Evolutionary conservation across 1,140 invertebrate species (phyloP), one percentile per base, ranked within the genome.

Genomic region (Zeugodacus cucurbitae): DNA sequence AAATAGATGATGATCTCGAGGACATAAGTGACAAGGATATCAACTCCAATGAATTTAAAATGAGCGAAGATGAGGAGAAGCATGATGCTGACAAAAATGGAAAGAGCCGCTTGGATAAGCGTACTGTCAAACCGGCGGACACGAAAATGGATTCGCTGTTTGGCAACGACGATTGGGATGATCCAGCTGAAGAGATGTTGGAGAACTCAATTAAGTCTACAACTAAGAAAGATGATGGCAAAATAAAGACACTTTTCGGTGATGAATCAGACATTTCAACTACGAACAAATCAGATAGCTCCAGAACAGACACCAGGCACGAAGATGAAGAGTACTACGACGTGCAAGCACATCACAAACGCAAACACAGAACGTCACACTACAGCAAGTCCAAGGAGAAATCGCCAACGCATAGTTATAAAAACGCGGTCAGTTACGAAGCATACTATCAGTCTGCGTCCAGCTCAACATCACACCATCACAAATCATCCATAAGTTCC

Each of bases 21-120:
- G 74, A 82, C 22, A 82, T 82, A 82, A 82, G 74, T 20, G 74
- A 82, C 26, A 82, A 82, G 20, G 74, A 82, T 11, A 82, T 82
- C 17, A 82, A 82, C 26, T 82, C 74, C 44, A 82, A 82, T 82
- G 74, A 82, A 17, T 82, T 26, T 48, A 82, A 82, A 82, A 82
- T 82, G 74, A 82, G 74, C 14, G 74, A 82, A 48, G 74, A 82
- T 48, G 74, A 82, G 10, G 74, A 82, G 48, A 34, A 7, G 41
- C 10, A 82, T 14, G 41, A 48, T 2, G 26, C 11, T 48, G 74
- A 44, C 34, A 6, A 82, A 7, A 8, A 82, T 20, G 20, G 7
- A 0, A 41, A 74, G 22, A 22, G 22, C 10, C 14, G 14, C 7
- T 37, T 34, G 22, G 74, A 82, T 82, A 48, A 26, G n/a, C 41